Percentiles rank a stretch among this genome's conserved stretches.
Conservation (phyloP, 1,140 invertebrate genomes). For the Propsilocerus akamusi region DNA sequence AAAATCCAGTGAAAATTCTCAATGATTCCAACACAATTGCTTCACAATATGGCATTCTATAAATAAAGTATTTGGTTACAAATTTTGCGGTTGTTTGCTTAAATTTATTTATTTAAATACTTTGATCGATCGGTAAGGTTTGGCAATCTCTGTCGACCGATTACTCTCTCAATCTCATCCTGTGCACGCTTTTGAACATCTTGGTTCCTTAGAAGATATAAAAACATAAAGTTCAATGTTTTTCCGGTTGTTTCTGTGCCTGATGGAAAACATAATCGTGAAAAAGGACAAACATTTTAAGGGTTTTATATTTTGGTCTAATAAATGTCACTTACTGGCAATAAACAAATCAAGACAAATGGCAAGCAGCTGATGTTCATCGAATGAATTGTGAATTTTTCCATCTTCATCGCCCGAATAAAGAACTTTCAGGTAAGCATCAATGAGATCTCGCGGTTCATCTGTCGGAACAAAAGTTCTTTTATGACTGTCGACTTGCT, state of each 20-base stretch:
- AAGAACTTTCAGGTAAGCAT: slow-evolving; percentile 55
- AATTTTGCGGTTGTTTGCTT: too few species aligned
- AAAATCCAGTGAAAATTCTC: slow-evolving; percentile 57
- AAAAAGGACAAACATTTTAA: too few species aligned
- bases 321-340: too few species aligned
- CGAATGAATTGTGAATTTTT: slow-evolving; percentile 16
- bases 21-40: slow-evolving; percentile 56
- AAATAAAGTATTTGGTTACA: slow-evolving; percentile 18
- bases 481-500: slow-evolving; percentile 56
- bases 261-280: too few species aligned
- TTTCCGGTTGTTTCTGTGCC: slow-evolving; percentile 69
- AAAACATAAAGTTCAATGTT: slow-evolving; percentile 53
- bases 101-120: too few species aligned
- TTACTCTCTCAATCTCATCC: slow-evolving; percentile 56
- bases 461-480: slow-evolving; percentile 35
- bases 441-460: slow-evolving; percentile 64
- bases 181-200: slow-evolving; percentile 60
- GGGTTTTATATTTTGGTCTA: too few species aligned
- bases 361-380: slow-evolving; percentile 50
- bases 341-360: slow-evolving; percentile 66
- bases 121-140: slow-evolving; percentile 45
- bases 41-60: slow-evolving; percentile 60
- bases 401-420: slow-evolving; percentile 28
- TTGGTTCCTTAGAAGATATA: slow-evolving; percentile 57
- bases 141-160: slow-evolving; percentile 46